Conservation (phyloP, 2,888 invertebrate genomes). For the Drosophila differens region DNA sequence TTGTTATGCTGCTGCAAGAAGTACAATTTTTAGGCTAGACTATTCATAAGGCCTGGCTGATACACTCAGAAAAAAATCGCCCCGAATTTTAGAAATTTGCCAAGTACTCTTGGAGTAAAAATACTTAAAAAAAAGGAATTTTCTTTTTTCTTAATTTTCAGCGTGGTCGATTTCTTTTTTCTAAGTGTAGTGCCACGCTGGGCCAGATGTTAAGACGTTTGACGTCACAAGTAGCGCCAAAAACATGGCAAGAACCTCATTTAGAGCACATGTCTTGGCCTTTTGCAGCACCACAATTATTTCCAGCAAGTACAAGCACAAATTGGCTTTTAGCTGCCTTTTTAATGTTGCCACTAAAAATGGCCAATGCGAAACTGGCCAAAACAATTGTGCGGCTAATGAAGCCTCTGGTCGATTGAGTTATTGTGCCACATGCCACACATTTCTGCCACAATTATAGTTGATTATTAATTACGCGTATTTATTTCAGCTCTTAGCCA, state of each 20-base stretch:
- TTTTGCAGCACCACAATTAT: constrained; percentile 16
- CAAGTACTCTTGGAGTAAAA: too few species aligned
- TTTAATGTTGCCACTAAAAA: constrained; percentile 73
- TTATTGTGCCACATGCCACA: constrained; percentile 64
- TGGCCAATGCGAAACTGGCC: constrained; percentile 49
- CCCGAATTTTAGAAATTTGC: not conserved
- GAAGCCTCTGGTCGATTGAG: constrained; percentile 70
- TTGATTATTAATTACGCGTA: constrained; percentile 42
- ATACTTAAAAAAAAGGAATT: too few species aligned
- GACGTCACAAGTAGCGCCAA: constrained; percentile 59
- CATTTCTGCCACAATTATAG: constrained; percentile 50
- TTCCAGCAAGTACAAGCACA: constrained; percentile 14
- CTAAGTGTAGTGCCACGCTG: not conserved
- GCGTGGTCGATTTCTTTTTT: not conserved
- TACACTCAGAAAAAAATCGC: not conserved
- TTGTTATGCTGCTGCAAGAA: constrained; percentile 53
- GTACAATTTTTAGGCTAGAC: not conserved
- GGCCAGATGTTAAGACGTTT: constrained; percentile 66
- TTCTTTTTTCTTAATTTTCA: too few species aligned
- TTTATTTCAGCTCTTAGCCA: constrained; percentile 24
- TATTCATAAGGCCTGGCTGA: constrained; percentile 1
- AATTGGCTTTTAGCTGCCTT: constrained; percentile 57
- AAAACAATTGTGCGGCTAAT: constrained; percentile 58
- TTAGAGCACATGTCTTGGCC: constrained; percentile 32
- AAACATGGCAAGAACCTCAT: constrained; percentile 32